A percentile compares a stretch with the other conserved stretches of the same genome.
phyloP scores from a whole-genome alignment of 2,797 vertebrate species.

The Amblyopsis hoosieri region DNA sequence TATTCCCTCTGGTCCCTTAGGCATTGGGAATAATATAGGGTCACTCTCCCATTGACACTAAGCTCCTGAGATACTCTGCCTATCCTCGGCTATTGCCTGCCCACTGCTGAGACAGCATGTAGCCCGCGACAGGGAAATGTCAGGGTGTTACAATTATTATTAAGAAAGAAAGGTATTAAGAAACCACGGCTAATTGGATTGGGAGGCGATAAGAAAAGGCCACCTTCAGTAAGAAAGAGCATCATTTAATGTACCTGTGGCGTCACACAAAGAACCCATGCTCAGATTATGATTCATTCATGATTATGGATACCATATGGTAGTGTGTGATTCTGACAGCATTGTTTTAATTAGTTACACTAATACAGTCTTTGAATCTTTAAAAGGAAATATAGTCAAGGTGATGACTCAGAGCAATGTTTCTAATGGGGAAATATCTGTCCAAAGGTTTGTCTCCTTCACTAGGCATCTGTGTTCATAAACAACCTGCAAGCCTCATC shows the following conservation, averaged over 20 bases:
- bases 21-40: constrained; percentile 66
- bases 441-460: background rate
- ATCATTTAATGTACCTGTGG: too few relatives aligned
- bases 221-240: constrained; percentile 43
- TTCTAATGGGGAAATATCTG: background rate
- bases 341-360: too few relatives aligned
- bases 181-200: constrained; percentile 48
- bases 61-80: constrained; percentile 54
- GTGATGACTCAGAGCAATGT: too few relatives aligned
- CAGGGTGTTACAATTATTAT: constrained; percentile 43
- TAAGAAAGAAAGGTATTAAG: constrained; percentile 51
- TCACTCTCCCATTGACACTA: constrained; percentile 65
- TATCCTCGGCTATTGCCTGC: constrained; percentile 59
- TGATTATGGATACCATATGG: constrained; percentile 34
- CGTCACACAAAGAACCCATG: too few relatives aligned
- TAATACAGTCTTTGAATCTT: too few relatives aligned
- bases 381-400: too few relatives aligned
- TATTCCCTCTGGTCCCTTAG: constrained; percentile 38
- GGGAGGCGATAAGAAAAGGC: constrained; percentile 59
- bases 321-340: constrained; percentile 47
- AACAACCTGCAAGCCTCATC: background rate
- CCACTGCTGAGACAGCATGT: constrained; percentile 68
- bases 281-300: too few relatives aligned
- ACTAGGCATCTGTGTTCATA: background rate
- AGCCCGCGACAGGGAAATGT: constrained; percentile 48